Conservation (phyloP, 1,140 invertebrate species). For the Euwallacea fornicatus region DNA sequence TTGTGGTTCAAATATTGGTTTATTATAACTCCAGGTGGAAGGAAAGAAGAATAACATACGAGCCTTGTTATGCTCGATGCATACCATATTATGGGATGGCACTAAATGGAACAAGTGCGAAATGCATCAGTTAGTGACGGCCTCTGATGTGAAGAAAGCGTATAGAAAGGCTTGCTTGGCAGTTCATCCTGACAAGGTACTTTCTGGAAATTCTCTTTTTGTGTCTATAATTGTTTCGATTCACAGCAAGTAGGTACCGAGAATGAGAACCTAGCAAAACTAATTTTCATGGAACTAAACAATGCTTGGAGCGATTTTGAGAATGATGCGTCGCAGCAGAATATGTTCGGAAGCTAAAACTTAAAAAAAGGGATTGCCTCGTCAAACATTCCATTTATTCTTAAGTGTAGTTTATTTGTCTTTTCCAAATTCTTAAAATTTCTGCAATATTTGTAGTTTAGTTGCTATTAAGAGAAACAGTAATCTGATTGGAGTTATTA, state of each 20-base stretch:
- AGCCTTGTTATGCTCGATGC: conserved; percentile 90
- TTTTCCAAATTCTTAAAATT: conserved; percentile 1
- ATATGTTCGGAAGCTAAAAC: conserved; percentile 68
- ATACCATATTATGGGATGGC: conserved; percentile 92
- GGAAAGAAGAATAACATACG: conserved; percentile 97
- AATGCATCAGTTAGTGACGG: conserved; percentile 90
- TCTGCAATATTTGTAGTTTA: not conserved
- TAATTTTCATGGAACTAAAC: conserved; percentile 99
- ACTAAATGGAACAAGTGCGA: conserved; percentile 90
- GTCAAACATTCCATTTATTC: conserved; percentile 27
- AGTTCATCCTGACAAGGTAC: conserved; percentile 98
- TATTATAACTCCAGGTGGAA: conserved; percentile 67
- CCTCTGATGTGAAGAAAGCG: conserved; percentile 92
- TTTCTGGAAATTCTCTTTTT: conserved; percentile 1
- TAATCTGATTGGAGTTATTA: not conserved
- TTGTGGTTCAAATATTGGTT: not conserved
- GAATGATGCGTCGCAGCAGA: conserved; percentile 83
- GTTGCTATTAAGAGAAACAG: not conserved
- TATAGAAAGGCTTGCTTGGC: conserved; percentile 95
- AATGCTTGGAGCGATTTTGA: conserved; percentile 99
- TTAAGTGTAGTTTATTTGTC: not conserved
- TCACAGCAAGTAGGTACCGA: conserved; percentile 86
- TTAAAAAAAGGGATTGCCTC: not conserved
- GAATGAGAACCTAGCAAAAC: conserved; percentile 90
- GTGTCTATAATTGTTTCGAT: conserved; percentile 8